phyloP scores from a whole-genome alignment of 2,113 vertebrate species.

The Ammodytes marinus region DNA sequence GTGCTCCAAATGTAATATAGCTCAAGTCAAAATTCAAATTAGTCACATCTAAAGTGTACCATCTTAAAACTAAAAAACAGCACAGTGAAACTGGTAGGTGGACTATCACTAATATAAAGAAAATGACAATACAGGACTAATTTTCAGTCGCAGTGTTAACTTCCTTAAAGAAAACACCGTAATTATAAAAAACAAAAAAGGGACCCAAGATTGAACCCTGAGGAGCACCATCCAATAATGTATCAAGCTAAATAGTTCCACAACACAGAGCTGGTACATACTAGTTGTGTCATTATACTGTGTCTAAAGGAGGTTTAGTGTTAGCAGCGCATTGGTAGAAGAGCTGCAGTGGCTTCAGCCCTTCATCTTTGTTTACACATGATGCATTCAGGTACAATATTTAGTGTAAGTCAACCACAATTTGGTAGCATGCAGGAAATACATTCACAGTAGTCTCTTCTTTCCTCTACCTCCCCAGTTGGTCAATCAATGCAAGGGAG shows the following conservation, averaged over 20 bases:
- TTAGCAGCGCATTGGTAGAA: neutral
- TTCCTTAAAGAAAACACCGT: neutral
- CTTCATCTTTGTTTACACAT: neutral
- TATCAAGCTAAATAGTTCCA: neutral
- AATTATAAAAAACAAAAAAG: neutral
- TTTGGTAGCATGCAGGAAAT: neutral
- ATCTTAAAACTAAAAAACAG: neutral
- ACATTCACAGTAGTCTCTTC: neutral
- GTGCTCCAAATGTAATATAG: neutral
- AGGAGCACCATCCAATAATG: neutral
- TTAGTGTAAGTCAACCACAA: neutral
- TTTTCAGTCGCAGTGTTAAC: neutral
- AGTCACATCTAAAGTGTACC: no score
- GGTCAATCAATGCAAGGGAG: neutral
- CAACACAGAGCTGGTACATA: neutral
- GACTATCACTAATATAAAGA: neutral
- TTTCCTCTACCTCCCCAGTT: neutral
- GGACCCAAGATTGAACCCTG: slow-evolving; percentile 8
- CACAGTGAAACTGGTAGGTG: neutral
- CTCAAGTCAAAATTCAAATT: no score
- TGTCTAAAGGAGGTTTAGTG: neutral
- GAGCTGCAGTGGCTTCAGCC: neutral
- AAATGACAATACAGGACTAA: neutral
- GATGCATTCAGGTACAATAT: neutral
- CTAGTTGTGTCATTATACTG: neutral